Percentiles rank a stretch among this genome's conserved stretches.
Conservation (phyloP, 2,797 vertebrate genomes). For the Pagetopsis macropterus region DNA sequence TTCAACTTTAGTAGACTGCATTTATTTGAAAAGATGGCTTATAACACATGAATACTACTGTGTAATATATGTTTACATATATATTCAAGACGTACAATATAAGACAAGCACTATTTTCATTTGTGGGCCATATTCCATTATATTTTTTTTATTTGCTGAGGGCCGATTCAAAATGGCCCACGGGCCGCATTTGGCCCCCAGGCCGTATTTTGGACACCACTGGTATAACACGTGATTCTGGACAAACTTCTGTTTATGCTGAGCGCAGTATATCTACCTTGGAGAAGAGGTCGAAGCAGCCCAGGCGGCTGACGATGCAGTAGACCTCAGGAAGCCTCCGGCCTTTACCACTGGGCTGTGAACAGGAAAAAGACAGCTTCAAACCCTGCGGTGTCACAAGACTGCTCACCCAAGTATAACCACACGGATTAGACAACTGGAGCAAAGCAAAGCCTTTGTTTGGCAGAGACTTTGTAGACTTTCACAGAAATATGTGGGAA, state of each 20-base stretch:
- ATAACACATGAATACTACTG: background rate
- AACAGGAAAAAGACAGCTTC: slow-evolving; percentile 47
- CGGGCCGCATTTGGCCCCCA: too few relatives aligned
- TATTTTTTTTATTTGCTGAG: too few relatives aligned
- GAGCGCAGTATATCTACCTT: slow-evolving; percentile 86
- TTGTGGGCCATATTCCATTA: too few relatives aligned
- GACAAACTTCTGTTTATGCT: slow-evolving; percentile 8
- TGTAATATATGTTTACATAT: too few relatives aligned
- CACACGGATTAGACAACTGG: slow-evolving; percentile 36
- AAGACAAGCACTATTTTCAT: too few relatives aligned
- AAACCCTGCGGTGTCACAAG: slow-evolving; percentile 53
- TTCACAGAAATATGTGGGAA: background rate
- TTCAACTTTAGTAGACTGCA: too few relatives aligned
- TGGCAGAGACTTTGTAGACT: slow-evolving; percentile 19
- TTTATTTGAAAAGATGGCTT: too few relatives aligned
- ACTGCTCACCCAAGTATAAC: slow-evolving; percentile 43
- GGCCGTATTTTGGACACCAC: too few relatives aligned
- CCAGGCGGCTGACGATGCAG: slow-evolving; percentile 97
- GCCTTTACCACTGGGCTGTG: slow-evolving; percentile 91
- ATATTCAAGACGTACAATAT: too few relatives aligned
- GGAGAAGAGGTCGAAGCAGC: slow-evolving; percentile 98
- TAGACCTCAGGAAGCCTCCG: slow-evolving; percentile 96
- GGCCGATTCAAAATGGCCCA: too few relatives aligned
- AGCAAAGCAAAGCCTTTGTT: slow-evolving; percentile 50
- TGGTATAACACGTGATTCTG: background rate